phyloP scores from a whole-genome alignment of 2,797 vertebrate species.

The Cuculus canorus region DNA sequence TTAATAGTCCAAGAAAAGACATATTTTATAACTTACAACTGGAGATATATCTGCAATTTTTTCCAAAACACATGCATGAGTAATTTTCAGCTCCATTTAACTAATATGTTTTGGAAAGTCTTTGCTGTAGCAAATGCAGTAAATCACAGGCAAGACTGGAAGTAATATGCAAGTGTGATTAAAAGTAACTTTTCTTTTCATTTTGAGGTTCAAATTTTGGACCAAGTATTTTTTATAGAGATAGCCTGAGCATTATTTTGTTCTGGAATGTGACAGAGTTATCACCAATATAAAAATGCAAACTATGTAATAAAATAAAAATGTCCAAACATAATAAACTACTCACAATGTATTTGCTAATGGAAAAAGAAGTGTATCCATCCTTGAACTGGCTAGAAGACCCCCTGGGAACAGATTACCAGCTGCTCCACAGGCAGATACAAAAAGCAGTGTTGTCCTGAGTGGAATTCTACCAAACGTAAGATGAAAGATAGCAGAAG shows the following conservation, averaged over 20 bases:
- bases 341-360: constrained; percentile 8
- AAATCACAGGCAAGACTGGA: constrained; percentile 67
- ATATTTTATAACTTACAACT: constrained; percentile 72
- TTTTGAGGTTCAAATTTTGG: constrained; percentile 57
- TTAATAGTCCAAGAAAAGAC: constrained; percentile 71
- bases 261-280: constrained; percentile 16
- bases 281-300: constrained; percentile 43
- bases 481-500: neutral
- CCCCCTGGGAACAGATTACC: neutral
- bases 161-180: constrained; percentile 56
- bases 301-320: constrained; percentile 55
- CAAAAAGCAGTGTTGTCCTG: neutral
- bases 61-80: constrained; percentile 72
- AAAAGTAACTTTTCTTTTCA: constrained; percentile 54
- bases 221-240: constrained; percentile 57
- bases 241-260: constrained; percentile 27
- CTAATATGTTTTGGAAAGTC: constrained; percentile 75
- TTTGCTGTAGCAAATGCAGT: constrained; percentile 73
- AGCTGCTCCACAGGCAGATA: neutral
- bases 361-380: neutral
- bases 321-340: constrained; percentile 53
- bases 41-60: constrained; percentile 67
- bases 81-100: constrained; percentile 78
- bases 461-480: neutral
- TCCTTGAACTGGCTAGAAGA: constrained; percentile 26